Evolutionary conservation across 2,888 invertebrate species (phyloP), one percentile per base, ranked within the genome.

Genomic region (Tipula confusa): DNA sequence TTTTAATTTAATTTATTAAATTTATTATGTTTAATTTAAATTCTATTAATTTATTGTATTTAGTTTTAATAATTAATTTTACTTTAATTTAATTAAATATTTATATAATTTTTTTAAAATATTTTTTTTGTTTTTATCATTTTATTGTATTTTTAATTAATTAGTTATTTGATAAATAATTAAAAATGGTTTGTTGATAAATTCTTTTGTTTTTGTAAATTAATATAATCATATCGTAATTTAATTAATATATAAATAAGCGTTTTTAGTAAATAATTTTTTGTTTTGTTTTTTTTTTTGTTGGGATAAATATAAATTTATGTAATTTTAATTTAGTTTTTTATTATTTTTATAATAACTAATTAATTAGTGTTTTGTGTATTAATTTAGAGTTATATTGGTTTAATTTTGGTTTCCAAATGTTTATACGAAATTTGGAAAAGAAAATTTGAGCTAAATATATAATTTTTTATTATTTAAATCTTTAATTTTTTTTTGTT

Each of bases 31-130:
- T 33, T 33, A 33, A 64, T 64, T 64, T 64, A 64, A 64, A 64
- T 43, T 64, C 64, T 64, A 64, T 24, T 64, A 64, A 64, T 64
- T 64, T 64, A 64, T 64, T 64, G 64, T 64, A 64, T 64, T 64
- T 64, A 64, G 18, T 64, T 64, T 64, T 9, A 64, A 64, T 64
- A 64, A 64, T 64, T 64, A 24, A 64, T 64, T 64, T 64, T 64
- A 43, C 43, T 43, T 43, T 43, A 43, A 43, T 43, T 43, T 43
- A 64, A 24, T 64, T 64, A 64, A 64, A 64, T 64, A 64, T 64
- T 24, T 64, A 64, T 64, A 64, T n/a, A n/a, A n/a, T n/a, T n/a
- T n/a, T n/a, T n/a, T n/a, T n/a, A n/a, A n/a, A n/a, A n/a, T n/a
- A 64, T 64, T 64, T 64, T 48, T 48, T 15, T 18, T 38, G 13